A percentile compares a stretch with the other conserved stretches of the same genome.
Conservation (phyloP, 2,113 vertebrate genomes). For the Sciurus niger region DNA sequence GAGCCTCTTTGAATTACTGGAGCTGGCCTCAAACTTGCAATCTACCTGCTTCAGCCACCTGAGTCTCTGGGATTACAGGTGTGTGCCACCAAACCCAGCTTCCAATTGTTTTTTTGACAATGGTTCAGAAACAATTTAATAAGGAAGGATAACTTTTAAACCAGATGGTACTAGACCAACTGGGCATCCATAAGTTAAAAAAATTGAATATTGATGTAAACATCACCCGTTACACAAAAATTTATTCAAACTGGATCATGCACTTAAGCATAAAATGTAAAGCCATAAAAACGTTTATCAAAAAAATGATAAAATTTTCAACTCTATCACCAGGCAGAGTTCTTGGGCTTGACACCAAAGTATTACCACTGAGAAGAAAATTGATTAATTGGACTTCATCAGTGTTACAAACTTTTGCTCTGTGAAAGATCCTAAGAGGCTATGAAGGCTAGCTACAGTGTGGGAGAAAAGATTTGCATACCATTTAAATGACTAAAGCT, state of each 20-base stretch:
- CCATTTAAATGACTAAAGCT: neutral
- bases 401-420: neutral
- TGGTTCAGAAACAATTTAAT: neutral
- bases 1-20: no score
- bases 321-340: neutral
- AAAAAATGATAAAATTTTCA: neutral
- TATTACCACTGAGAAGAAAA: neutral
- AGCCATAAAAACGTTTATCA: neutral
- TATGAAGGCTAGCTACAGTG: neutral
- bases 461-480: neutral
- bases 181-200: neutral
- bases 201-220: neutral
- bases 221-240: neutral
- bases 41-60: no score
- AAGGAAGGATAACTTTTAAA: neutral
- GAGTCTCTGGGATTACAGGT: no score
- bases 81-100: no score
- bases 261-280: neutral
- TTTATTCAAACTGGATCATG: neutral
- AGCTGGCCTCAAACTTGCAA: no score
- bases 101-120: neutral
- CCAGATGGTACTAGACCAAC: neutral
- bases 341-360: constrained; percentile 18
- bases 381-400: neutral
- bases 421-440: neutral